Evolutionary conservation across 2,797 vertebrate species (phyloP).

Genomic region (Phrynocephalus forsythii): DNA sequence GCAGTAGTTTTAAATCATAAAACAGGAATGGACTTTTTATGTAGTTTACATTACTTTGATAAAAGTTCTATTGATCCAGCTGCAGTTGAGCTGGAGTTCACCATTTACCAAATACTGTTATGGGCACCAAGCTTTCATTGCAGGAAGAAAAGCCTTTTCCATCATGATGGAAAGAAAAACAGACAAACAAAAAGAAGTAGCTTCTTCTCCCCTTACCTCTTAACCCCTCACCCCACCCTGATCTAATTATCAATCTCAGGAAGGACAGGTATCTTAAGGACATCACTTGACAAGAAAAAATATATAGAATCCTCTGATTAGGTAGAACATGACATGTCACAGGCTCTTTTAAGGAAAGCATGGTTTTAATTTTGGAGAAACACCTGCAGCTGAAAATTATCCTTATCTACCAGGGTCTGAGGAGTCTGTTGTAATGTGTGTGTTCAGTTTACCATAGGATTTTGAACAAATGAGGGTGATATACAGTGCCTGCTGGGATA

Average conservation of each 20-base stretch:
- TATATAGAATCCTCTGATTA: background rate
- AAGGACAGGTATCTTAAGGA: background rate
- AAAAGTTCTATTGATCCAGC: constrained; percentile 68
- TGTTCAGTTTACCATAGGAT: no score
- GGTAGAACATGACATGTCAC: background rate
- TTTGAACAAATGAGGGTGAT: no score
- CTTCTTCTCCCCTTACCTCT: background rate
- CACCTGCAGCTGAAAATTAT: background rate
- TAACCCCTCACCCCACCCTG: background rate
- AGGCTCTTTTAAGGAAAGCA: background rate
- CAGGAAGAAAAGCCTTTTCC: constrained; percentile 55
- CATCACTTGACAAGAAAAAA: background rate
- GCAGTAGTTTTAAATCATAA: constrained; percentile 66
- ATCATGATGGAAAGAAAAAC: constrained; percentile 12
- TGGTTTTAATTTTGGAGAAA: no score
- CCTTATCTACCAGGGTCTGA: background rate
- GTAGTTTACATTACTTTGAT: constrained; percentile 66
- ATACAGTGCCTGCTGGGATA: no score
- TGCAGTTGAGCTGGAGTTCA: constrained; percentile 68
- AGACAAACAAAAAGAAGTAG: constrained; percentile 41
- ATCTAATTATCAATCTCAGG: background rate
- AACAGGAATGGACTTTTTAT: constrained; percentile 60
- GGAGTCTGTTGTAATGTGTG: no score
- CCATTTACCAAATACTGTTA: constrained; percentile 54
- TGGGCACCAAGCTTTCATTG: constrained; percentile 65